Base-by-base conservation (phyloP, 2,113 vertebrate species). In the Melanerpes aurifrons region DNA sequence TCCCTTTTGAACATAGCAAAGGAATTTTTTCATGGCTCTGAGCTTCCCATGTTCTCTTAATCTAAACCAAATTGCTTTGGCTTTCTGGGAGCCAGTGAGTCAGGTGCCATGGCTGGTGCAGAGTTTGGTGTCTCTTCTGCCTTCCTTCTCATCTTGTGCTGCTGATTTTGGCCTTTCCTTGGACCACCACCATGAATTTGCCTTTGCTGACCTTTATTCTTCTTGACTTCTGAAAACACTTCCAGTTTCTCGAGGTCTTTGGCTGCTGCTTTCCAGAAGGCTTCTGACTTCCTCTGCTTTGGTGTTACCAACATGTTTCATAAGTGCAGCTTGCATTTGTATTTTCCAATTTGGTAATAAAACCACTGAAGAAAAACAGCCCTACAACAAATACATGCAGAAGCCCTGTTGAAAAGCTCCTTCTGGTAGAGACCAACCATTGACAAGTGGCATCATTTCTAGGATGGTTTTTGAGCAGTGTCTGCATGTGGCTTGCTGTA, bases 51-150 rank as follows among this genome's bases (percentile, higher is more conserved):
- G 50, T 28, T 58, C 21, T 75, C 25, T 53, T 68, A 22, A 16
- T 56, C 53, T 7, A 14, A 40, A 14, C 20, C 22, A 10, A 14
- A 3, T 26, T 75, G 75, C 29, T 56, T 35, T 56, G 71, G 7
- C 17, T 54, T 32, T 24, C 12, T 3, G 0, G 2, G 7, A 54
- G 3, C 28, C 29, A 13, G 1, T 47, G 9, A 32, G 28, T 32
- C 1, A 11, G 19, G 48, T 22, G 25, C n/a, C 4, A 4, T 9
- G 43, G 8, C n/a, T 58, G n/a, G 6, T 16, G 50, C 5, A 18
- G 9, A 22, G 3, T 47, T 37, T 4, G 11, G 32, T 4, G 11
- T 37, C 19, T 31, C 19, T 48, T 10, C 70, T 62, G 37, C n/a
- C 15, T 75, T 26, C 21, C 7, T 4, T 35, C 67, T 3, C 7